Evolutionary conservation across 2,888 invertebrate genomes (phyloP).

Genomic region (Stenodera caucasica): DNA sequence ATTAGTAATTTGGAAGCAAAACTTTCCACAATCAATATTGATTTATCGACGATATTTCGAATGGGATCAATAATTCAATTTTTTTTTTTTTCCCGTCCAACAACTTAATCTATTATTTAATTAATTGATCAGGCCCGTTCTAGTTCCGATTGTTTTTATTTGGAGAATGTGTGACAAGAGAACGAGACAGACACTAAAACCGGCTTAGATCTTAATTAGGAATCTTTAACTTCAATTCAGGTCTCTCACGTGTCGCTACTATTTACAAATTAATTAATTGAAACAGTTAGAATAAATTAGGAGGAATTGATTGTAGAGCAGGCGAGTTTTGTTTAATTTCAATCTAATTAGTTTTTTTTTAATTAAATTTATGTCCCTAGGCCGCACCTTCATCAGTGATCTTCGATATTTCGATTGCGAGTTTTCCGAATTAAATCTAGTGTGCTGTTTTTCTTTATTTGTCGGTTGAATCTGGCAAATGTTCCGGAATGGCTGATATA

Average conservation of each 20-base stretch:
- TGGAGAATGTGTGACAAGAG: not conserved
- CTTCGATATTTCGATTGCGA: no score
- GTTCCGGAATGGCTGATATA: slow-evolving; percentile 44
- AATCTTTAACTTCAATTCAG: not conserved
- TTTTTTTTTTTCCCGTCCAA: no score
- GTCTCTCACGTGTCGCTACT: not conserved
- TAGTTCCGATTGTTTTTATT: not conserved
- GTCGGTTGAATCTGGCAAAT: slow-evolving; percentile 41
- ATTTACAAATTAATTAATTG: slow-evolving; percentile 7
- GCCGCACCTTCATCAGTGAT: no score
- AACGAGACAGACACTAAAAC: not conserved
- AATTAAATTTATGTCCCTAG: no score
- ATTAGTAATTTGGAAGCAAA: no score
- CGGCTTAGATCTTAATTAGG: not conserved
- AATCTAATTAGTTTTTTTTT: not conserved
- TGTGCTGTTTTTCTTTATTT: not conserved
- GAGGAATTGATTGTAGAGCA: not conserved
- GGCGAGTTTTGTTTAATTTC: not conserved
- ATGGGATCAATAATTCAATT: no score
- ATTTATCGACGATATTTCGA: no score
- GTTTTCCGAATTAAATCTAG: no score
- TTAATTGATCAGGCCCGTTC: no score
- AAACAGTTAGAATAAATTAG: not conserved
- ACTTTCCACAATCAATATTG: no score
- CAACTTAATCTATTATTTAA: no score